Percentiles rank a stretch among this genome's conserved stretches.
Conservation (phyloP, 2,797 vertebrate species). For the Hirundo rustica region DNA sequence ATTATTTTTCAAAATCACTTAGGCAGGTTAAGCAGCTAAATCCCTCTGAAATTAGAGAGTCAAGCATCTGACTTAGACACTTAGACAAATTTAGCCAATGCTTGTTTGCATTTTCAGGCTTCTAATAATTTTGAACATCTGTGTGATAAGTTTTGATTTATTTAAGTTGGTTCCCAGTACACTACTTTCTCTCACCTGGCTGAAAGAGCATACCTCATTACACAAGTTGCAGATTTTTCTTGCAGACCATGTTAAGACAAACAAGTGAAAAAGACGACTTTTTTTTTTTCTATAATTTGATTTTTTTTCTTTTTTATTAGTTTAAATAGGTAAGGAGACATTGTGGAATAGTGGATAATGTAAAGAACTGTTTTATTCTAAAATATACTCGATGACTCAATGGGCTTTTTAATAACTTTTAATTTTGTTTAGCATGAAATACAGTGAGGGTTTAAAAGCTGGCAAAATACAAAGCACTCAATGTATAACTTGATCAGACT, state of each 20-base stretch:
- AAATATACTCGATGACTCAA: background rate
- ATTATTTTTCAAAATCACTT: conserved; percentile 52
- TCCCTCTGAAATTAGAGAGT: background rate
- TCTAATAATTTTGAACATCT: conserved; percentile 22
- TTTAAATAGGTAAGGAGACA: background rate
- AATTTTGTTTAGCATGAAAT: background rate
- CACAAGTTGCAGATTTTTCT: background rate
- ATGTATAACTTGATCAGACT: background rate
- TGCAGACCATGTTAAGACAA: background rate
- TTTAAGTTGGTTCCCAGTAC: background rate
- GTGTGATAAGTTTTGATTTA: background rate
- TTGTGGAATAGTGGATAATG: background rate
- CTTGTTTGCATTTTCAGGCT: conserved; percentile 23
- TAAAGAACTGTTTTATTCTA: background rate
- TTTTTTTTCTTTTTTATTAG: background rate
- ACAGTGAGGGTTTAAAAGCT: background rate
- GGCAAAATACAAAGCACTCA: background rate
- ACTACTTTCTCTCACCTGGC: background rate
- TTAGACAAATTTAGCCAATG: conserved; percentile 5
- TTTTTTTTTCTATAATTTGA: background rate
- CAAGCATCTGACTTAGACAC: background rate
- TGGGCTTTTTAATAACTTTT: background rate
- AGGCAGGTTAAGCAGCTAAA: conserved; percentile 26
- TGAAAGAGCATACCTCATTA: background rate
- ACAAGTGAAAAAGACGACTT: background rate